A percentile compares a stretch with the other conserved stretches of the same genome.
These are phyloP conservation scores for Rotaria macrura DNA, from an alignment of 2,888 invertebrate species.

Conservation along the genomic window DNA sequence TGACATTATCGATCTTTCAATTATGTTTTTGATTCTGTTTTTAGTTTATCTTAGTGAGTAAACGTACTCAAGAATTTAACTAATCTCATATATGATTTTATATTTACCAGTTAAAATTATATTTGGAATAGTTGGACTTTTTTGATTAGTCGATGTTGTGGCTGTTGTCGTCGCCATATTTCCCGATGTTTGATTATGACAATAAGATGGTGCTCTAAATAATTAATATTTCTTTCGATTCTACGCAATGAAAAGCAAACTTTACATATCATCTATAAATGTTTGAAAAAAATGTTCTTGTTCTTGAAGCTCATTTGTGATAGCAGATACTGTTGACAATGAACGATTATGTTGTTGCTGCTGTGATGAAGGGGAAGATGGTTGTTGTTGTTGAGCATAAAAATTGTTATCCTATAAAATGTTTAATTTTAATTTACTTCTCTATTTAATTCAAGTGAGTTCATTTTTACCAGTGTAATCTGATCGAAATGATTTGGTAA, in stretches of 20 bases:
- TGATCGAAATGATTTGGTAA: slow-evolving; percentile 19
- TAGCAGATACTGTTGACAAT: background rate
- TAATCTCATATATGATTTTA: no score
- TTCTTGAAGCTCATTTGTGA: background rate
- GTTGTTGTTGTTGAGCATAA: background rate
- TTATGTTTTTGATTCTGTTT: no score
- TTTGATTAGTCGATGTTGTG: background rate
- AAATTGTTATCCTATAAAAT: background rate
- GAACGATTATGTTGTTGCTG: background rate
- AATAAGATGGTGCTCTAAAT: background rate
- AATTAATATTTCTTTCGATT: background rate
- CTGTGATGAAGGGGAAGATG: background rate
- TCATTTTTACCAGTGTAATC: background rate
- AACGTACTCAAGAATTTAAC: no score
- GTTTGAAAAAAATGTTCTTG: background rate
- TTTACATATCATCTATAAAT: slow-evolving; percentile 8
- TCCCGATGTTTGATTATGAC: background rate
- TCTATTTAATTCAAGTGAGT: no score
- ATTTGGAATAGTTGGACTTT: slow-evolving; percentile 14
- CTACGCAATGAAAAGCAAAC: background rate
- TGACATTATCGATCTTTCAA: no score
- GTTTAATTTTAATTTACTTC: no score
- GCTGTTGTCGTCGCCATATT: background rate
- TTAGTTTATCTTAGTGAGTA: no score
- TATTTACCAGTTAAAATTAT: slow-evolving; percentile 6